Conservation (phyloP, 2,888 invertebrate genomes). For the Phyllotreta striolata region DNA sequence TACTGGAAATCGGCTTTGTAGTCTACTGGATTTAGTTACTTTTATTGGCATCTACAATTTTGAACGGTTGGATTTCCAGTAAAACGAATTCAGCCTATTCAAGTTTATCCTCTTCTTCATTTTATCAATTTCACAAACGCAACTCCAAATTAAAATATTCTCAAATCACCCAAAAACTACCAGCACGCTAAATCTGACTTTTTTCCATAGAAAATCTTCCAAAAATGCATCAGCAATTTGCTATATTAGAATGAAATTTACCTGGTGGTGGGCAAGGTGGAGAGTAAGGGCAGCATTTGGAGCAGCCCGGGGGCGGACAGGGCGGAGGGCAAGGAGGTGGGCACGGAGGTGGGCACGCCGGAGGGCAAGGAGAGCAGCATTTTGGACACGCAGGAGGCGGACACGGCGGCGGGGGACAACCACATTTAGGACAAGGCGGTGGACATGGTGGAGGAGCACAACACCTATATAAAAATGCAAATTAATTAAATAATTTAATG, state of each 20-base stretch:
- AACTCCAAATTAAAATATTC: too few species aligned
- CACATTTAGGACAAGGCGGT: conserved; percentile 10
- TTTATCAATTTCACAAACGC: too few species aligned
- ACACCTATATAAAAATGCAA: conserved; percentile 3
- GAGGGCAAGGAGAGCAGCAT: conserved; percentile 7
- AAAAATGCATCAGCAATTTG: too few species aligned
- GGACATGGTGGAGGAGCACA: conserved; percentile 10
- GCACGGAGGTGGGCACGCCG: too few species aligned
- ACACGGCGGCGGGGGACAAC: conserved; percentile 8
- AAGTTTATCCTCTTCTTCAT: too few species aligned
- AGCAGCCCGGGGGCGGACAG: conserved; percentile 7
- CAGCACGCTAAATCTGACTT: too few species aligned
- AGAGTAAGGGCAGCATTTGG: conserved; percentile 10
- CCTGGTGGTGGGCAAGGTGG: conserved; percentile 14
- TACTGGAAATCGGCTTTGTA: conserved; percentile 11
- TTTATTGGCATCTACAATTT: conserved; percentile 9
- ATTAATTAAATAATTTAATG: background rate
- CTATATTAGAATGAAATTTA: background rate
- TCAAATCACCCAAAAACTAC: too few species aligned
- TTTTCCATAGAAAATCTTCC: too few species aligned
- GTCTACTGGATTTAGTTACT: background rate
- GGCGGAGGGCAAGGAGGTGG: background rate
- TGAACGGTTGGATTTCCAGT: conserved; percentile 7
- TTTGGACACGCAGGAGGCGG: conserved; percentile 6
- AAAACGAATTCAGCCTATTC: conserved; percentile 8